phyloP scores from a whole-genome alignment of 2,888 invertebrate species.

The Lepidocyrtoides sp. region DNA sequence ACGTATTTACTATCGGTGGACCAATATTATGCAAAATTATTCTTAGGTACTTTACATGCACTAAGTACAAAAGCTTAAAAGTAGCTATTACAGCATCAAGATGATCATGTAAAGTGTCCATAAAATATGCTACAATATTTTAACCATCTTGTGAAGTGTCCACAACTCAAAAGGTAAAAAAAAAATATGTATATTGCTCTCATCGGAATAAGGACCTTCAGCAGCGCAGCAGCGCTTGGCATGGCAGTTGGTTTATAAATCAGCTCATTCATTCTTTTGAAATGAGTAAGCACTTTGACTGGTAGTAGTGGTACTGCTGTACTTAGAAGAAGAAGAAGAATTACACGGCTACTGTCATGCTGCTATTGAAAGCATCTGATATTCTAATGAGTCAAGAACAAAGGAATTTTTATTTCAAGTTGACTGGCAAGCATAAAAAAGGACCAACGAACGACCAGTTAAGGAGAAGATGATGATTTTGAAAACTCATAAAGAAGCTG shows the following conservation, averaged over 20 bases:
- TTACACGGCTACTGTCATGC: neutral
- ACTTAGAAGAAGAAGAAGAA: too few relatives aligned
- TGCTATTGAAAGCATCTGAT: neutral
- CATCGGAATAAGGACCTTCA: conserved; percentile 22
- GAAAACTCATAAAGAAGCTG: conserved; percentile 48
- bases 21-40: conserved; percentile 29
- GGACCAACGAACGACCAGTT: conserved; percentile 60
- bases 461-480: conserved; percentile 54
- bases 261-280: conserved; percentile 27
- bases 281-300: conserved; percentile 40
- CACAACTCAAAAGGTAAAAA: neutral
- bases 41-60: neutral
- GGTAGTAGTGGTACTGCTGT: too few relatives aligned
- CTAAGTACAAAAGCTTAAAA: too few relatives aligned
- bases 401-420: conserved; percentile 2
- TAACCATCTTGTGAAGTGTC: conserved; percentile 34
- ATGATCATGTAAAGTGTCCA: conserved; percentile 45
- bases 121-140: conserved; percentile 42
- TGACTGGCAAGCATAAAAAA: neutral
- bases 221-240: too few relatives aligned
- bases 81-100: conserved; percentile 22
- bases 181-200: neutral
- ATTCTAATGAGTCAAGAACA: conserved; percentile 31
- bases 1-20: too few relatives aligned
- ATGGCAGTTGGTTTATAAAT: too few relatives aligned